These are phyloP conservation scores for Eristalinus sepulchralis DNA, from an alignment of 2,888 invertebrate species.

Conservation along the genomic window DNA sequence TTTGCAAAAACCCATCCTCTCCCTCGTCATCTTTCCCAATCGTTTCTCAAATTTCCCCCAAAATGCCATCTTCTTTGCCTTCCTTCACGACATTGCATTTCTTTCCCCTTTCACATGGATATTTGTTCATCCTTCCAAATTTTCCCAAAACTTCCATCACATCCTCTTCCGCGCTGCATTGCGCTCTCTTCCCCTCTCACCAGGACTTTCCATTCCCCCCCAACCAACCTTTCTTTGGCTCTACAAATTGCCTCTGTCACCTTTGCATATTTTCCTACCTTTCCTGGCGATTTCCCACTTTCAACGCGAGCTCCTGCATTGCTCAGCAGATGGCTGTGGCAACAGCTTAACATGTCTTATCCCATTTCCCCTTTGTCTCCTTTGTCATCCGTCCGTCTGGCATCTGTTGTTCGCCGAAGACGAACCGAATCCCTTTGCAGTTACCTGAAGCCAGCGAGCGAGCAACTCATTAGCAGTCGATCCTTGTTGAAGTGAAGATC, in stretches of 20 bases:
- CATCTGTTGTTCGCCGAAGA: background rate
- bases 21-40: too few relatives aligned
- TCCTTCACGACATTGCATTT: too few relatives aligned
- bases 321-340: background rate
- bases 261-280: background rate
- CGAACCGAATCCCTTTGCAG: background rate
- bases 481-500: slow-evolving; percentile 62
- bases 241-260: too few relatives aligned
- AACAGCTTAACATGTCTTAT: background rate
- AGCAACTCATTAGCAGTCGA: slow-evolving; percentile 51
- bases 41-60: too few relatives aligned
- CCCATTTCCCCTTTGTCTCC: background rate
- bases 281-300: background rate
- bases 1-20: too few relatives aligned
- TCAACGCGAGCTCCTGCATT: background rate
- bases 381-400: background rate
- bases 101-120: too few relatives aligned
- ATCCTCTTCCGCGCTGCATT: too few relatives aligned
- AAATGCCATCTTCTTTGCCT: background rate
- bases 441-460: background rate
- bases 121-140: too few relatives aligned
- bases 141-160: too few relatives aligned
- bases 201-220: background rate
- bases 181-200: too few relatives aligned
- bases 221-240: too few relatives aligned